Conservation (phyloP, 2,113 vertebrate species). For the Nycticryphes semicollaris region DNA sequence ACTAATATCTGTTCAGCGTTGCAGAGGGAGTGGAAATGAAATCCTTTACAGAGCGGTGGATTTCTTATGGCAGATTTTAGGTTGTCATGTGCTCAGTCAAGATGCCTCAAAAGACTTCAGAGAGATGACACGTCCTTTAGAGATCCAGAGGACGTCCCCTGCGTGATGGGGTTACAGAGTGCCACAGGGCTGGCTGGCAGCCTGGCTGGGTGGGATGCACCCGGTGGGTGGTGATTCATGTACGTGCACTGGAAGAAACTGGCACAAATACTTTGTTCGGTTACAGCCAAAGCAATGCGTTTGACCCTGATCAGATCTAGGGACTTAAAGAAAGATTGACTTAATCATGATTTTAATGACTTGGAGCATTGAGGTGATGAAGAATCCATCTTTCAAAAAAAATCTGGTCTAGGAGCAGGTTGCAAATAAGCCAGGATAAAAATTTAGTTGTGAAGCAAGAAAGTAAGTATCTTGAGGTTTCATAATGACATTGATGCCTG, state of each 20-base stretch:
- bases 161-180: fast-evolving
- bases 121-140: not conserved
- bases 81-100: fast-evolving
- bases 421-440: not conserved
- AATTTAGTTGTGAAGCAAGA: not conserved
- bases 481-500: not conserved
- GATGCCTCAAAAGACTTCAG: not conserved
- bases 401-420: not conserved
- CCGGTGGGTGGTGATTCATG: not conserved
- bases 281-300: not conserved
- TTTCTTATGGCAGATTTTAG: not conserved
- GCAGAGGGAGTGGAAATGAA: not conserved
- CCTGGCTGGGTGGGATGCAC: fast-evolving
- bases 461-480: not conserved
- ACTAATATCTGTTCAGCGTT: not conserved
- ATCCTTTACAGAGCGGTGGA: not conserved
- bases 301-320: not conserved
- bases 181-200: not conserved
- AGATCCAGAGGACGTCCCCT: not conserved
- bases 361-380: not conserved
- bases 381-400: not conserved
- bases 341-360: not conserved
- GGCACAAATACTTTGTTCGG: not conserved
- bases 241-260: not conserved
- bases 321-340: not conserved